Evolutionary conservation across 2,113 vertebrate genomes (phyloP).

Genomic region (Baryphthengus martii): DNA sequence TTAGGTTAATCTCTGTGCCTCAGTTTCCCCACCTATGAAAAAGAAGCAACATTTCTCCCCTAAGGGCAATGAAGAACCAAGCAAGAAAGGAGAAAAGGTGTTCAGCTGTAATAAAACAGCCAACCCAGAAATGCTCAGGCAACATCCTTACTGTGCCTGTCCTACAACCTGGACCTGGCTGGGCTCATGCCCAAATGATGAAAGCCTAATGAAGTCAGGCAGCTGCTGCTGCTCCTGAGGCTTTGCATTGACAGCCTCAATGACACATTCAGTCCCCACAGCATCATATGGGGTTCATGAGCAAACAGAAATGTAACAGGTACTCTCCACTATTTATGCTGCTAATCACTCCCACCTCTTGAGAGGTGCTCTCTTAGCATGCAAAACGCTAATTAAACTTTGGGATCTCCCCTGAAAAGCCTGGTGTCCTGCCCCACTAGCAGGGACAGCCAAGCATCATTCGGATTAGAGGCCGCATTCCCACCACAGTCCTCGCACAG

Average conservation of each 20-base stretch:
- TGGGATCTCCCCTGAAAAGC: not conserved
- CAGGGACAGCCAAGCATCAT: not conserved
- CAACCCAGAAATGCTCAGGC: not conserved
- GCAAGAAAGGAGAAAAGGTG: not conserved
- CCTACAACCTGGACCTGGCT: not conserved
- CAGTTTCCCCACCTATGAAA: not conserved
- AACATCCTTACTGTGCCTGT: not conserved
- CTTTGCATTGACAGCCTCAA: not conserved
- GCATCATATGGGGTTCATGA: not conserved
- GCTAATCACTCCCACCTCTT: not conserved
- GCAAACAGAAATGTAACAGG: not conserved
- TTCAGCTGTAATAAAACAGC: not conserved
- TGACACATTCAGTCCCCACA: not conserved
- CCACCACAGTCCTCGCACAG: fast-evolving
- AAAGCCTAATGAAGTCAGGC: not conserved
- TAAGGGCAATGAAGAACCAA: not conserved
- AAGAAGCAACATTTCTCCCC: fast-evolving
- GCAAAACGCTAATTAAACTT: not conserved
- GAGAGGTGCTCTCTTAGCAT: not conserved
- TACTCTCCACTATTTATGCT: not conserved
- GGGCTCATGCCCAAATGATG: not conserved
- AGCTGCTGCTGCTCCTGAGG: not conserved
- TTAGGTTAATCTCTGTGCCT: not conserved
- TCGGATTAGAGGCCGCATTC: not conserved
- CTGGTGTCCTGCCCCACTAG: not conserved